These are phyloP conservation scores for Agonopterix arenella DNA, from an alignment of 2,888 invertebrate genomes.

Conservation along the genomic window DNA sequence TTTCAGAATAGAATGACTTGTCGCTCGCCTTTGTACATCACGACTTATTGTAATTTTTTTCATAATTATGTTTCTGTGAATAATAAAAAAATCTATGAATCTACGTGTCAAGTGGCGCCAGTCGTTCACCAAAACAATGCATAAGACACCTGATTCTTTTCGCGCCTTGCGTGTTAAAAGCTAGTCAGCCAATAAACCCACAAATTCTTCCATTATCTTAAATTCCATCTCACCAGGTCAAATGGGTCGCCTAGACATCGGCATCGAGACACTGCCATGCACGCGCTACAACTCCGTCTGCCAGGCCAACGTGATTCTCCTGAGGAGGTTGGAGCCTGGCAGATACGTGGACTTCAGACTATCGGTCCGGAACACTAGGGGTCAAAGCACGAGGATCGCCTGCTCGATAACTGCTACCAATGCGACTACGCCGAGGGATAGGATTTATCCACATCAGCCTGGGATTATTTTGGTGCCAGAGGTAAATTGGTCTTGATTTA, in stretches of 20 bases:
- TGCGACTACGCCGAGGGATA: slow-evolving; percentile 88
- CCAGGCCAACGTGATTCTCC: slow-evolving; percentile 90
- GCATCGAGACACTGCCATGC: slow-evolving; percentile 89
- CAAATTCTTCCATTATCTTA: background rate
- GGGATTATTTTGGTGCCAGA: slow-evolving; percentile 85
- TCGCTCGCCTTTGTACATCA: too few species aligned
- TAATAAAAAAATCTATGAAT: too few species aligned
- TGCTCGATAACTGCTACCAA: slow-evolving; percentile 91
- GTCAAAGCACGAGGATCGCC: slow-evolving; percentile 83
- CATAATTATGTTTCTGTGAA: too few species aligned
- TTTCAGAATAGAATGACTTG: too few species aligned
- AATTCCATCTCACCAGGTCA: slow-evolving; percentile 54
- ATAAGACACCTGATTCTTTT: too few species aligned
- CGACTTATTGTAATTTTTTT: too few species aligned
- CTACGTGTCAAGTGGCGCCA: too few species aligned
- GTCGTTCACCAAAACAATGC: too few species aligned
- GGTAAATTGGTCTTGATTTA: slow-evolving; percentile 48
- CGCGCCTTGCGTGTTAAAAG: too few species aligned
- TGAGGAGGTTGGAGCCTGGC: slow-evolving; percentile 86
- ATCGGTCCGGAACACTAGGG: slow-evolving; percentile 85
- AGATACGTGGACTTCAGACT: slow-evolving; percentile 89
- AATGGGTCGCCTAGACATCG: slow-evolving; percentile 85
- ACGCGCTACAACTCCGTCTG: slow-evolving; percentile 91
- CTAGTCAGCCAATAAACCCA: too few species aligned
- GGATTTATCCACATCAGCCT: slow-evolving; percentile 89